Percentiles rank a stretch among this genome's conserved stretches.
phyloP scores from a whole-genome alignment of 1,140 invertebrate genomes.

The Atta colombica region DNA sequence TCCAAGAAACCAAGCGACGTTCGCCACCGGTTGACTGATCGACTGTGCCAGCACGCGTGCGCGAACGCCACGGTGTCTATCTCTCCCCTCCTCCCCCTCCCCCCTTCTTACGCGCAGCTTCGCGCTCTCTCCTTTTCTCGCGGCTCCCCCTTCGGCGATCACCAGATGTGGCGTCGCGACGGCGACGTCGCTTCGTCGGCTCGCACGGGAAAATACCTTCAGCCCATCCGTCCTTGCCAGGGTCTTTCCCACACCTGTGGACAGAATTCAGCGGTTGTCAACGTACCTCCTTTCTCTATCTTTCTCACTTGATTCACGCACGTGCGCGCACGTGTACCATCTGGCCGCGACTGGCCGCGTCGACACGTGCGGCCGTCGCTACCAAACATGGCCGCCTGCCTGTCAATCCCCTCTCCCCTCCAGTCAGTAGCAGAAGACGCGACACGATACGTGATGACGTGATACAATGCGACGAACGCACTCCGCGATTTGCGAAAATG shows the following conservation, averaged over 20 bases:
- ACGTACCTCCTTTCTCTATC: neutral
- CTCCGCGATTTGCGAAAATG: neutral
- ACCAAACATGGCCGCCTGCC: constrained; percentile 57
- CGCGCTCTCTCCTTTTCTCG: neutral
- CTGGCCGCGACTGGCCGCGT: constrained; percentile 34
- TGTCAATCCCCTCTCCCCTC: constrained; percentile 13
- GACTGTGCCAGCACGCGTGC: constrained; percentile 29
- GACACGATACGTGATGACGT: neutral
- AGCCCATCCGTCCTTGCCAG: neutral
- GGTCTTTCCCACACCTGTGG: constrained; percentile 46
- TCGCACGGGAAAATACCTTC: neutral
- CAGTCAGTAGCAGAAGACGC: constrained; percentile 27
- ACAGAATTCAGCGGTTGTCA: constrained; percentile 59
- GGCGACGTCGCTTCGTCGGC: constrained; percentile 5
- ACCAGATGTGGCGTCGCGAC: constrained; percentile 58
- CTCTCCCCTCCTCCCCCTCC: neutral
- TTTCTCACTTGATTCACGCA: neutral
- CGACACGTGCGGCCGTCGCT: constrained; percentile 56
- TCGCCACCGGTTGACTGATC: constrained; percentile 58
- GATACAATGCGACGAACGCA: neutral
- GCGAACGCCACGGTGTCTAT: neutral
- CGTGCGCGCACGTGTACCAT: constrained; percentile 10
- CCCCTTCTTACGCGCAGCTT: no score
- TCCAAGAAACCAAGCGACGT: constrained; percentile 10
- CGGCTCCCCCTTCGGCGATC: neutral